These are phyloP conservation scores for Balaeniceps rex DNA, from an alignment of 2,113 vertebrate genomes.

Conservation along the genomic window DNA sequence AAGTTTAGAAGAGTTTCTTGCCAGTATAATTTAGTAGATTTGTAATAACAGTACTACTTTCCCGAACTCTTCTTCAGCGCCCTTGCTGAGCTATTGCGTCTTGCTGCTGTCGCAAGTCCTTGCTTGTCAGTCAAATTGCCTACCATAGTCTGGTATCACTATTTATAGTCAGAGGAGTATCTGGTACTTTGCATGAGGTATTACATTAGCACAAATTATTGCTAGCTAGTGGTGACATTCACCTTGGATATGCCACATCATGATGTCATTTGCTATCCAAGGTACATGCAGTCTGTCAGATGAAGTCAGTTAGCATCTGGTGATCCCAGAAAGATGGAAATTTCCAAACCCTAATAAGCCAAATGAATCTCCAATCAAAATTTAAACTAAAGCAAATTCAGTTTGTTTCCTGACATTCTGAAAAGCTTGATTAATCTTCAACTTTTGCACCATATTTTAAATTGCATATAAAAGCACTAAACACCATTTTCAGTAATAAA, in stretches of 20 bases:
- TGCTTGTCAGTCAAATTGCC: slow-evolving; percentile 25
- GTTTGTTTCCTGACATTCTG: background rate
- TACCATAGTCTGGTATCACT: slow-evolving; percentile 6
- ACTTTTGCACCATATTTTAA: background rate
- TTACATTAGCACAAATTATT: slow-evolving; percentile 53
- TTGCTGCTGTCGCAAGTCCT: background rate
- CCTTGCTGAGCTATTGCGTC: background rate
- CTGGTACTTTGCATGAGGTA: slow-evolving; percentile 45
- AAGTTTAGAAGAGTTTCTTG: background rate
- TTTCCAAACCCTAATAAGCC: background rate
- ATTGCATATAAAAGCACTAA: background rate
- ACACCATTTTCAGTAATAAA: background rate
- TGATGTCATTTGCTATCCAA: slow-evolving; percentile 38
- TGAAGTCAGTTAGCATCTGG: background rate
- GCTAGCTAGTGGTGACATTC: slow-evolving; percentile 32
- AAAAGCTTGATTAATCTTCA: background rate
- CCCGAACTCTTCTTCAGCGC: background rate
- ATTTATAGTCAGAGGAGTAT: slow-evolving; percentile 40
- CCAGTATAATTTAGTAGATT: background rate
- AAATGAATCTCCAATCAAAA: background rate
- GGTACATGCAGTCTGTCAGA: background rate
- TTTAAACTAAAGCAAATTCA: background rate
- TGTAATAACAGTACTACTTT: background rate
- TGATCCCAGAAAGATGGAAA: background rate
- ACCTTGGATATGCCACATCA: slow-evolving; percentile 23